These are phyloP conservation scores for Phortica variegata DNA, from an alignment of 1,140 invertebrate species.

Conservation along the genomic window DNA sequence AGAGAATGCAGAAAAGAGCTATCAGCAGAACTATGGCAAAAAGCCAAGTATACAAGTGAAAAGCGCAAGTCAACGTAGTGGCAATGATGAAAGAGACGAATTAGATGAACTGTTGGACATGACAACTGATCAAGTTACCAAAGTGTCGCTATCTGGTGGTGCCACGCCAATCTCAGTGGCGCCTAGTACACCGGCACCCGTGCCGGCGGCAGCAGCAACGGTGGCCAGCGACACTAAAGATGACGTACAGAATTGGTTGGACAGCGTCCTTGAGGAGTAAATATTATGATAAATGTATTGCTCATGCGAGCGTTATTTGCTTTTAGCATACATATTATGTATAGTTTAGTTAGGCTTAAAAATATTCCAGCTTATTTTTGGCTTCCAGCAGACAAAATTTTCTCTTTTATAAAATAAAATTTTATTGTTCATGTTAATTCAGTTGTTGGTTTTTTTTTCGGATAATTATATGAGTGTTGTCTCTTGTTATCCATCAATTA, in stretches of 20 bases:
- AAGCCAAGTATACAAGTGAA: conserved; percentile 12
- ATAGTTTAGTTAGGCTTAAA: no score
- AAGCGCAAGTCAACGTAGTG: conserved; percentile 15
- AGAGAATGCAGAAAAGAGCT: conserved; percentile 34
- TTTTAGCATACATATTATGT: no score
- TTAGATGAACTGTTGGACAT: conserved; percentile 20
- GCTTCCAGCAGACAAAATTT: no score
- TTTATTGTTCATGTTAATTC: no score
- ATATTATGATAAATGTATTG: no score
- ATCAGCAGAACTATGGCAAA: conserved; percentile 33
- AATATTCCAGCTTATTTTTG: no score
- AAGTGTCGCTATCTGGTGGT: background rate
- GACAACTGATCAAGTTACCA: conserved; percentile 11
- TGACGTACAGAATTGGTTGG: conserved; percentile 53
- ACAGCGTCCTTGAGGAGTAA: conserved; percentile 46
- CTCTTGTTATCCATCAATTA: no score
- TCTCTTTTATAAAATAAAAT: no score
- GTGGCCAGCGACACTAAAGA: conserved; percentile 32
- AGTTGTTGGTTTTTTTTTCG: no score
- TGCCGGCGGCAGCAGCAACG: conserved; percentile 3
- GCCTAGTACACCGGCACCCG: conserved; percentile 7
- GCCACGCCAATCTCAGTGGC: conserved; percentile 12
- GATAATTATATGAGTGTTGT: no score
- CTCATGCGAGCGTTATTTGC: no score
- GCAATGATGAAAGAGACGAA: conserved; percentile 5